A percentile compares a stretch with the other conserved stretches of the same genome.
Conservation (phyloP, 2,113 vertebrate genomes). For the Poeciliopsis prolifica region DNA sequence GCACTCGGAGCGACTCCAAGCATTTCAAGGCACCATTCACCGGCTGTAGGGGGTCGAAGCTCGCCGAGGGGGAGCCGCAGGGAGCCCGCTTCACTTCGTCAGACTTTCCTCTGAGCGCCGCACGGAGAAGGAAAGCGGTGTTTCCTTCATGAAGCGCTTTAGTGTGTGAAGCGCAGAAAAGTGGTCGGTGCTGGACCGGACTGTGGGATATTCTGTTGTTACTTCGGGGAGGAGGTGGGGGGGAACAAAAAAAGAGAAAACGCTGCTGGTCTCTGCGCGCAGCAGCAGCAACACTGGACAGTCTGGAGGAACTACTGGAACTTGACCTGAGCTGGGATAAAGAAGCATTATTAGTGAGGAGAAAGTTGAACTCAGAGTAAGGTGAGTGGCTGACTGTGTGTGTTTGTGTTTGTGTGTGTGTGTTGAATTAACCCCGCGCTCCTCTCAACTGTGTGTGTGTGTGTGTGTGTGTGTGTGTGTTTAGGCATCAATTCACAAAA, state of each 20-base stretch:
- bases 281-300: background rate
- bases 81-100: background rate
- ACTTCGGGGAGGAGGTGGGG: no score
- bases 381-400: background rate
- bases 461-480: no score
- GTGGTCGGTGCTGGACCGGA: constrained; percentile 1
- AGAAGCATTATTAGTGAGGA: background rate
- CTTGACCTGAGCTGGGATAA: background rate
- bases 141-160: background rate
- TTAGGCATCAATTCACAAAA: no score
- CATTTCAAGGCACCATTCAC: constrained; percentile 1
- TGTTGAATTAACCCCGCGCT: background rate
- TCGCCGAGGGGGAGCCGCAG: constrained; percentile 5
- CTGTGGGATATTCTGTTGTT: constrained; percentile 1
- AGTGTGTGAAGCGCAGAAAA: constrained; percentile 24
- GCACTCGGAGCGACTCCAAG: background rate
- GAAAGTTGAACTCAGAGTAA: background rate
- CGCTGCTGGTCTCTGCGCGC: background rate
- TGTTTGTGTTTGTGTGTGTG: no score
- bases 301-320: background rate
- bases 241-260: background rate
- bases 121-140: background rate
- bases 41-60: constrained; percentile 50
- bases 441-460: background rate
- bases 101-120: background rate